phyloP scores from a whole-genome alignment of 2,113 vertebrate genomes.

The Macquaria ambigua region DNA sequence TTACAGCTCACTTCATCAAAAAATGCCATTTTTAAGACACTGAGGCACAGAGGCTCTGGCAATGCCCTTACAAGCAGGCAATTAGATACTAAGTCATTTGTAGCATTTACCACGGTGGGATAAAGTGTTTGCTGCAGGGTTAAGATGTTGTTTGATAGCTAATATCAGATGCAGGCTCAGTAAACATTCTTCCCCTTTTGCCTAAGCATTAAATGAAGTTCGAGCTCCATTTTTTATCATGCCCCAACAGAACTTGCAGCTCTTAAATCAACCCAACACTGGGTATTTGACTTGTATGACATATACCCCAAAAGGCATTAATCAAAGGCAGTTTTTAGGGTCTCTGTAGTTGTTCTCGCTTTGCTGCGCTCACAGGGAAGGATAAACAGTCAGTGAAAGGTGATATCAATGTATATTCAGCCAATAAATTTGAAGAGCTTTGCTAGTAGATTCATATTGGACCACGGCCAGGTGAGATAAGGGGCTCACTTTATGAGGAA shows the following conservation, averaged over 20 bases:
- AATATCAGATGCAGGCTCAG: constrained; percentile 10
- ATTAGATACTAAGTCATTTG: constrained; percentile 42
- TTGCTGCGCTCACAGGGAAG: constrained; percentile 15
- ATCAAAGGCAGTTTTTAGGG: constrained; percentile 54
- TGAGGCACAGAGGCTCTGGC: constrained; percentile 8
- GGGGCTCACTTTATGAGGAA: constrained; percentile 35
- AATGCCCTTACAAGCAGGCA: constrained; percentile 35
- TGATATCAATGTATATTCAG: constrained; percentile 47
- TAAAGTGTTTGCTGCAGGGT: constrained; percentile 8
- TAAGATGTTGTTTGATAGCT: constrained; percentile 10
- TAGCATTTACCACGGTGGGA: constrained; percentile 17
- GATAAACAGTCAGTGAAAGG: constrained; percentile 54
- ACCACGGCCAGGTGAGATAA: constrained; percentile 52
- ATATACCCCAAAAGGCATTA: constrained; percentile 52
- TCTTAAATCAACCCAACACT: constrained; percentile 29
- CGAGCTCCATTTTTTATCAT: constrained; percentile 25
- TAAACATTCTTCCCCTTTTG: constrained; percentile 29
- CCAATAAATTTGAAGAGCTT: constrained; percentile 37
- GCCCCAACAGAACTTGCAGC: constrained; percentile 11
- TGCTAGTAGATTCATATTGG: constrained; percentile 55
- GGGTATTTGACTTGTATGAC: constrained; percentile 33
- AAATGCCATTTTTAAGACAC: constrained; percentile 34
- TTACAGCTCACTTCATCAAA: constrained; percentile 63
- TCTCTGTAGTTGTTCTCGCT: constrained; percentile 41
- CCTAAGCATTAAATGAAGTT: constrained; percentile 14